These are phyloP conservation scores for Nowickia ferox DNA, from an alignment of 2,888 invertebrate genomes.

Conservation along the genomic window DNA sequence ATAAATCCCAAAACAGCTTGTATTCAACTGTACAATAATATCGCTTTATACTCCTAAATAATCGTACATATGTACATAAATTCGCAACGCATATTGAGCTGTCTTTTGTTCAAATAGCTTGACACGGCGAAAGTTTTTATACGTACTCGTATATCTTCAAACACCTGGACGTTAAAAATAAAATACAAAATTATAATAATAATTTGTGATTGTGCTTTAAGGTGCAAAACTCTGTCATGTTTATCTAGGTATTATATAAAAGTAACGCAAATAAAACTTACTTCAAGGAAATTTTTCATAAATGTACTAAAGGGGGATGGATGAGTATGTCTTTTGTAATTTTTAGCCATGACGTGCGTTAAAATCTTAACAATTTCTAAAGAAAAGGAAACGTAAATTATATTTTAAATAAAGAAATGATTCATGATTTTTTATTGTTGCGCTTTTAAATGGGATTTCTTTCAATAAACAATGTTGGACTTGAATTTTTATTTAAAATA, in stretches of 20 bases:
- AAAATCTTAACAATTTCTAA: conserved; percentile 21
- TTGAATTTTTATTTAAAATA: too few species aligned
- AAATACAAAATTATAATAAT: too few species aligned
- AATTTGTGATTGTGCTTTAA: conserved; percentile 47
- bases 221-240: conserved; percentile 58
- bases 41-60: too few species aligned
- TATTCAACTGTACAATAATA: not conserved
- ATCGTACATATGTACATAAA: not conserved
- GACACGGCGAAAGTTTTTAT: conserved; percentile 36
- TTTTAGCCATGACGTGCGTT: conserved; percentile 16
- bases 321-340: not conserved
- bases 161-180: conserved; percentile 43
- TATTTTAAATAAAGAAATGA: not conserved
- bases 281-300: not conserved
- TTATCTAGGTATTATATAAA: conserved; percentile 12
- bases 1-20: conserved; percentile 16
- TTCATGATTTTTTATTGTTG: not conserved
- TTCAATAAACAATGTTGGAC: too few species aligned
- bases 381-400: conserved; percentile 12
- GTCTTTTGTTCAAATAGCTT: not conserved
- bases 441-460: too few species aligned
- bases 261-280: conserved; percentile 11
- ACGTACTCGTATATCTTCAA: not conserved
- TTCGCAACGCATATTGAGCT: conserved; percentile 1
- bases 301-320: conserved; percentile 13